These are phyloP conservation scores for Haliclona indistincta DNA, from an alignment of 37 sponge, comb jelly and placozoan genomes.

Conservation along the genomic window DNA sequence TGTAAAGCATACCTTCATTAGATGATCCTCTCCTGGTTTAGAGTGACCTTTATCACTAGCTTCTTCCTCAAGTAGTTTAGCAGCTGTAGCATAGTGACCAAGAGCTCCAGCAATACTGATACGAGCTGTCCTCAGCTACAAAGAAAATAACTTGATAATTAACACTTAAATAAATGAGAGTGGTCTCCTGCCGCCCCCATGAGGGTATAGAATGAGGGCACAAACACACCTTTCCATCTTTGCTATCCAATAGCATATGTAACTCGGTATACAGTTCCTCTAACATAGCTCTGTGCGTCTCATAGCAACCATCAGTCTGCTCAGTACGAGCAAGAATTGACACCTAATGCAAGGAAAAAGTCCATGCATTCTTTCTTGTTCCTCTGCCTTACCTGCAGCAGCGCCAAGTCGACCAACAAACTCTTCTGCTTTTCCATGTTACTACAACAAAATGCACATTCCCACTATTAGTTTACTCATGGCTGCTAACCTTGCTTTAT, in stretches of 20 bases:
- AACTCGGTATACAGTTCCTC: conserved; percentile 54
- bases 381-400: conserved; percentile 32
- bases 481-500: conserved; percentile 32
- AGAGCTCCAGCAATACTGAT: conserved; percentile 27
- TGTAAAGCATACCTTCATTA: conserved; percentile 38
- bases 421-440: conserved; percentile 54
- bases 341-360: neutral
- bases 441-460: conserved; percentile 30
- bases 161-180: neutral
- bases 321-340: neutral
- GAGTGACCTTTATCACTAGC: conserved; percentile 36
- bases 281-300: conserved; percentile 8
- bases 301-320: neutral
- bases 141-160: neutral
- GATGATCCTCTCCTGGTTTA: conserved; percentile 37
- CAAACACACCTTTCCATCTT: conserved; percentile 40
- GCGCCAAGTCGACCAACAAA: conserved; percentile 36
- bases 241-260: conserved; percentile 56
- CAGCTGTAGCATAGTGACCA: conserved; percentile 46
- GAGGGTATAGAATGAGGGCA: neutral
- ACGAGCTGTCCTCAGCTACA: conserved; percentile 36
- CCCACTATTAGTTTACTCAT: neutral
- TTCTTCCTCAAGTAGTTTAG: conserved; percentile 65
- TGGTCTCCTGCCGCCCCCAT: no score
- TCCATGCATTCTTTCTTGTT: no score